Evolutionary conservation across 1,140 invertebrate species (phyloP).

Genomic region (Drosophila pandora): DNA sequence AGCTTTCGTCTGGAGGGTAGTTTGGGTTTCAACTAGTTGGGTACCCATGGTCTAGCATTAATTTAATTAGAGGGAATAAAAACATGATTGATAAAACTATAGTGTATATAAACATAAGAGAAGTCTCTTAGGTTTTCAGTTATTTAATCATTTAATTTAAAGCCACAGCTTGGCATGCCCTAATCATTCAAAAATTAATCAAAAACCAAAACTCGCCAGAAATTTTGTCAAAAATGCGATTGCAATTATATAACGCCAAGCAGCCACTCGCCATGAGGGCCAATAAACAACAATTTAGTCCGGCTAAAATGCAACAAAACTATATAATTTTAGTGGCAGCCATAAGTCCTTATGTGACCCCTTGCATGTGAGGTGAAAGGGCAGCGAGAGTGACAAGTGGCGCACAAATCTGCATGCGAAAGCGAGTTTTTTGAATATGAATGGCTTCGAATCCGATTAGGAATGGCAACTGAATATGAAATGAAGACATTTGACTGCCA

Average conservation of each 20-base stretch:
- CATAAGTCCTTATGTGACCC: slow-evolving; percentile 41
- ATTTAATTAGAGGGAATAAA: not conserved
- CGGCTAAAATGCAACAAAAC: slow-evolving; percentile 67
- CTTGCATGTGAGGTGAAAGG: slow-evolving; percentile 51
- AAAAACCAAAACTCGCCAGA: slow-evolving; percentile 23
- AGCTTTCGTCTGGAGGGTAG: slow-evolving; percentile 10
- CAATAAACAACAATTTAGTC: slow-evolving; percentile 71
- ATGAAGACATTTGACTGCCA: slow-evolving; percentile 41
- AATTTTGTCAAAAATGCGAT: slow-evolving; percentile 65
- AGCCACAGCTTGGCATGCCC: not conserved
- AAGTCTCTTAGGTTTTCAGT: not conserved
- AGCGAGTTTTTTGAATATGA: slow-evolving; percentile 7
- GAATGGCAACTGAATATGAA: slow-evolving; percentile 40
- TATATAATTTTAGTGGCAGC: slow-evolving; percentile 60
- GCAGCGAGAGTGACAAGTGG: slow-evolving; percentile 55
- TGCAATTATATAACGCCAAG: slow-evolving; percentile 26
- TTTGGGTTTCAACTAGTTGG: not conserved
- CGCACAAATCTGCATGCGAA: slow-evolving; percentile 59
- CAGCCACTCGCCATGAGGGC: slow-evolving; percentile 6
- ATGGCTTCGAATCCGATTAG: slow-evolving; percentile 18
- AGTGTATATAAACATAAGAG: not conserved
- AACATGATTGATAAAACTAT: not conserved
- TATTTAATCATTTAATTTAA: not conserved
- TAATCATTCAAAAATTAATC: not conserved
- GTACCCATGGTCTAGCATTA: not conserved